Evolutionary conservation across 2,113 vertebrate species (phyloP), one percentile per base, ranked within the genome.

Genomic region (Pitta sordida): DNA sequence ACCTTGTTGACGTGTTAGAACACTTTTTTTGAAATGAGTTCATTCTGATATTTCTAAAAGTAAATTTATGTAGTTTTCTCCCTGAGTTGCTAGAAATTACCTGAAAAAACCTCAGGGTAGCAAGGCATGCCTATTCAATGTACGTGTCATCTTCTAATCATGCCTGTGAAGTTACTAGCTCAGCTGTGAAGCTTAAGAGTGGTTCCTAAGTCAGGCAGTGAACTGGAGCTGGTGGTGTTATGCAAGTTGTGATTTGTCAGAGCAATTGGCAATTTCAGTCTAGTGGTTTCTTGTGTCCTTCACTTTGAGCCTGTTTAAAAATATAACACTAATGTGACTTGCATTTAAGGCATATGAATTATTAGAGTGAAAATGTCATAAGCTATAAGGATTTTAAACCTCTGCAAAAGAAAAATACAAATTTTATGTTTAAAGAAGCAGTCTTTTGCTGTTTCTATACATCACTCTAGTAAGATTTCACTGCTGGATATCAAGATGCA

Each of bases 291-390:
- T 0, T 65, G 56, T 74, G 79, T 90, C 73, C 84, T 83, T 94
- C 56, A 56, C 52, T 86, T 77, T 34, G 29, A 86, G 32, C 32
- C 36, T 88, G 41, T 64, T 82, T 76, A 86, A 91, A 93, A 94
- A 68, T 55, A 62, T 5, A 79, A 65, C 53, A n/a, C 26, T 53
- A 71, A 86, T 87, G 32, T 73, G 44, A 43, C 55, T 69, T 83
- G 44, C 24, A 62, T 94, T 97, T 86, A 93, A 88, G 90, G 62
- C 41, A 43, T 62, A 37, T 88, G 46, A 95, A 86, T 91, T 94
- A 79, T 65, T 75, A 59, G 15, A 90, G 32, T 56, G 53, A 24
- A 95, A 96, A 91, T 83, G 36, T 75, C 82, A 48, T 84, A 59
- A 44, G 77, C 9, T 87, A 24, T 36, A 73, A 87, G 23, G 32